These are phyloP conservation scores for Pseudopodoces humilis DNA, from an alignment of 2,113 vertebrate genomes.

Conservation along the genomic window DNA sequence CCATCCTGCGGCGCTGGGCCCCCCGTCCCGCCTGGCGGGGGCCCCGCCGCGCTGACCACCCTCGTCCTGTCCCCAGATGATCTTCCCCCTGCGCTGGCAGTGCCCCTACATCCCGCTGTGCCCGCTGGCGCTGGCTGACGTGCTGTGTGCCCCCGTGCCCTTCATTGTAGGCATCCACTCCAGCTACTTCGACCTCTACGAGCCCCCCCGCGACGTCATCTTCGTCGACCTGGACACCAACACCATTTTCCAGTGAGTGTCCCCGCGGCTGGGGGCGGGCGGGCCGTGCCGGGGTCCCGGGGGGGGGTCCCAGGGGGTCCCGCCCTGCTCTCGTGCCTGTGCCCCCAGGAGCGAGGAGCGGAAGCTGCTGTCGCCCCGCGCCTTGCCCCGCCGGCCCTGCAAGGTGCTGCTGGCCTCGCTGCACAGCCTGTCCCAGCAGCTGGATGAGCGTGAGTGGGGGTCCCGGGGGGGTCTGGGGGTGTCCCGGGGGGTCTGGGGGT, in stretches of 20 bases:
- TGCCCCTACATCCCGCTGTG: slow-evolving; percentile 97
- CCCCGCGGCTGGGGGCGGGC: fast-evolving
- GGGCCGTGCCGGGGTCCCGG: background rate
- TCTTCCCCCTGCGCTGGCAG: slow-evolving; percentile 91
- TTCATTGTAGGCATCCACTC: slow-evolving; percentile 97
- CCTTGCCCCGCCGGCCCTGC: slow-evolving; percentile 85
- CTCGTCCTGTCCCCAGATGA: slow-evolving; percentile 79
- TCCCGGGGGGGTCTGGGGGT: too few relatives aligned
- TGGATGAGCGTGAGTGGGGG: slow-evolving; percentile 87
- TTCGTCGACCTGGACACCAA: slow-evolving; percentile 96
- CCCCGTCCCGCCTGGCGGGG: background rate
- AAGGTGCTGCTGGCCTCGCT: slow-evolving; percentile 86
- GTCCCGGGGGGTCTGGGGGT: too few relatives aligned
- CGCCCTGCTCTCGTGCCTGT: background rate
- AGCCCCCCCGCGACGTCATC: slow-evolving; percentile 88
- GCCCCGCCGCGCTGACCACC: background rate
- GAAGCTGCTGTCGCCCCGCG: slow-evolving; percentile 83
- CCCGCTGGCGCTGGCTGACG: slow-evolving; percentile 91
- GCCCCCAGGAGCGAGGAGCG: slow-evolving; percentile 84
- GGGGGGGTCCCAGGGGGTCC: background rate
- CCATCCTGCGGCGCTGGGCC: background rate
- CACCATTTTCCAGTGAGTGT: slow-evolving; percentile 91
- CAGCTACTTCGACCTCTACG: slow-evolving; percentile 93
- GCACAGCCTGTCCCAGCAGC: slow-evolving; percentile 81
- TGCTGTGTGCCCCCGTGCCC: slow-evolving; percentile 92